Base-by-base conservation (phyloP, 2,888 invertebrate genomes). In the Steinernema carpocapsae region DNA sequence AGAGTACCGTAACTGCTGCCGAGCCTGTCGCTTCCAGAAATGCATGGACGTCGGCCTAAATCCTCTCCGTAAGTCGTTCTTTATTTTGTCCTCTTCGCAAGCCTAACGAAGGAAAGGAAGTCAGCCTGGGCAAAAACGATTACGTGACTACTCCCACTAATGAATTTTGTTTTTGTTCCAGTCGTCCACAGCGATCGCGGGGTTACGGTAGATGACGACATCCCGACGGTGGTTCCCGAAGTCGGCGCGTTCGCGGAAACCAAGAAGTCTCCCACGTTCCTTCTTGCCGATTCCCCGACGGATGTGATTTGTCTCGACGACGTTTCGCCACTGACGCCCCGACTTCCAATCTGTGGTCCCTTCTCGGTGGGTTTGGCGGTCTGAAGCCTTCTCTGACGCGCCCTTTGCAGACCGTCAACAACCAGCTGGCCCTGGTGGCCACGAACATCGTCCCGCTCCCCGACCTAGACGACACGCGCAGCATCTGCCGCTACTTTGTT, bases 1-100 rank as follows among this genome's bases (percentile, higher is more conserved):
- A 74, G 74, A 74, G 48, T 74, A 70, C 48, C 74, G 74, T 6
- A 74, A 74, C 71, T 74, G 74, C 32, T 74, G 74, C 71, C 74
- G 74, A 10, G 56, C 59, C 6, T 74, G 74, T 26, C 52, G 74
- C 24, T 74, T 70, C 70, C 37, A 70, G 51, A 74, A 74, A 43
- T 74, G 74, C 71, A 51, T 74, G 17, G 22, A 32, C 22, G 74
- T 74, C 24, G 74, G 74, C 32, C 52, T 74, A 52, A 74, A 74
- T 74, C 74, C 74, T 17, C 52, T 74, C 19, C 70, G 74, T 74
- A 74, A 74, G 74, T 74, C 6, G 4, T 48, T 14, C 19, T 48
- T 2, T 6, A 10, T 37, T 52, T 22, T 22, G 52, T 22, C 52
- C 2, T 22, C 2, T 22, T 52, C 52, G 1, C 6, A 3, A 19